Conservation (phyloP, 1,140 invertebrate genomes). For the Listronotus bonariensis region DNA sequence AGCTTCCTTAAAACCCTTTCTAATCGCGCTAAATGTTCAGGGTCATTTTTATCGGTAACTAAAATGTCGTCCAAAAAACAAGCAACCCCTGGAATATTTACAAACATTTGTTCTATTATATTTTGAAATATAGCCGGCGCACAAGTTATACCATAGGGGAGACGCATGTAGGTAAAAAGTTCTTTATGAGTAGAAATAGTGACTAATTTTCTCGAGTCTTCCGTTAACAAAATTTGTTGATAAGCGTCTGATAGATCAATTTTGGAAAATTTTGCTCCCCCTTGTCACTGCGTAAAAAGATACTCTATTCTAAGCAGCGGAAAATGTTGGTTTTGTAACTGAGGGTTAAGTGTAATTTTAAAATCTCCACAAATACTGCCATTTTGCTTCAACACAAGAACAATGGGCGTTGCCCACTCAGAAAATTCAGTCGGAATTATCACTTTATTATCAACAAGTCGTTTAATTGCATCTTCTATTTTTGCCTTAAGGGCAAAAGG, state of each 20-base stretch:
- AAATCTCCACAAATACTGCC: constrained; percentile 55
- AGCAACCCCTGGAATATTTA: too few relatives aligned
- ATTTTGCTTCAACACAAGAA: constrained; percentile 50
- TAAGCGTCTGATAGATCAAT: constrained; percentile 39
- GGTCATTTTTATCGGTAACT: constrained; percentile 38
- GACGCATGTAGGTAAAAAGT: too few relatives aligned
- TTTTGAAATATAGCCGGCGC: too few relatives aligned
- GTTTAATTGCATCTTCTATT: constrained; percentile 1
- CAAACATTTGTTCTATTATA: too few relatives aligned
- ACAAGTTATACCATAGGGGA: too few relatives aligned
- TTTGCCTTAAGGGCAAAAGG: constrained; percentile 5
- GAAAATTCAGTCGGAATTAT: constrained; percentile 2
- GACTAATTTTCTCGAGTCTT: constrained; percentile 49
- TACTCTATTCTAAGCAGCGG: constrained; percentile 36
- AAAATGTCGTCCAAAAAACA: constrained; percentile 49
- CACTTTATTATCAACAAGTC: not conserved
- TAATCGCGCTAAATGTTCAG: constrained; percentile 38
- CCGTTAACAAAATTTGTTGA: constrained; percentile 56
- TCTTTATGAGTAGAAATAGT: constrained; percentile 51
- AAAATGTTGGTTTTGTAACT: constrained; percentile 32
- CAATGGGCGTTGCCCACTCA: not conserved
- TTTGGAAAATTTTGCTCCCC: constrained; percentile 26
- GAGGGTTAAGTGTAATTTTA: constrained; percentile 41
- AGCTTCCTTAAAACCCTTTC: constrained; percentile 38
- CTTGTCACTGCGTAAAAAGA: constrained; percentile 40